Base-by-base conservation (phyloP, 2,113 vertebrate species). In the Ondatra zibethicus region DNA sequence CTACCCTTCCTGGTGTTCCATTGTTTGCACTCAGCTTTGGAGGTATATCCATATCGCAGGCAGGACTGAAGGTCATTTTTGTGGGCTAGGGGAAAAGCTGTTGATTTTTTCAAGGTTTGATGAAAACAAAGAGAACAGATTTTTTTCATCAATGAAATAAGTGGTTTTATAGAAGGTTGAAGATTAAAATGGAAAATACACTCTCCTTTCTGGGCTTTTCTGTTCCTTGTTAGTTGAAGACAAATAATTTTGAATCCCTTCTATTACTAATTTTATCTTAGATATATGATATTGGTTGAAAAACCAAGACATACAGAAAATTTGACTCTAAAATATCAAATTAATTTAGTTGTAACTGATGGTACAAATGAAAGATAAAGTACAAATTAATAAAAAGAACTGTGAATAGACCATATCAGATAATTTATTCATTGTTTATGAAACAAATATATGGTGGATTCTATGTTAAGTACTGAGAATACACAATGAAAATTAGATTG, bases 91-190 rank as follows among this genome's bases (percentile, higher is more conserved):
- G 14, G 50, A 95, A 91, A 81, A 72, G 85, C 5, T 23, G 2
- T 84, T 95, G 47, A 82, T 89, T 92, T 80, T 39, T 84, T 61
- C 61, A 61, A 86, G 8, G 9, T 77, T 93, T 94, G 90, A 88
- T 55, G 39, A 81, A 77, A 96, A 86, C 23, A 96, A 72, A 90
- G 21, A 86, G 11, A 77, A 95, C 3, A 14, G 21, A 29, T 61
- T 95, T 21, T 52, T 88, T 93, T 95, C 45, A 91, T 95, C 82
- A 96, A 96, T 89, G 25, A 92, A 95, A 72, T 89, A 91, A 93
- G 72, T 70, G 33, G 91, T 86, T 76, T 95, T 91, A 39, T 72
- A n/a, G 55, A 5, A 95, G 1, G 3, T 50, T 78, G 12, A 93
- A 89, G 55, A 95, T n/a, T 93, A 92, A 95, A 94, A 91, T 94